Conservation (phyloP, 2,888 invertebrate species). For the Pherbina coryleti region DNA sequence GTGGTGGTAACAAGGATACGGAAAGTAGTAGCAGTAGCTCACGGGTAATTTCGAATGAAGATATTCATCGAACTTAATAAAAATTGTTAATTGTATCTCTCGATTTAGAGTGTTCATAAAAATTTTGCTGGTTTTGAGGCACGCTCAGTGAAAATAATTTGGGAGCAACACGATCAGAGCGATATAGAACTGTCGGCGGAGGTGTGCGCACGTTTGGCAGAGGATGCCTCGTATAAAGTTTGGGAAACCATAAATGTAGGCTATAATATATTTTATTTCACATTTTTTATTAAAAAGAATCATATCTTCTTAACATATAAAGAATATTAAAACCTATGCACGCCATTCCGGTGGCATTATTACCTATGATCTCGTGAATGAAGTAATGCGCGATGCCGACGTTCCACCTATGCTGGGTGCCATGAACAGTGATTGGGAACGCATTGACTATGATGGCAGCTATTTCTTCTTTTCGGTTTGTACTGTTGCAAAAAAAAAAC, state of each 20-base stretch:
- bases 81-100: not conserved
- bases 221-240: slow-evolving; percentile 68
- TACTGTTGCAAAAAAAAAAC: not conserved
- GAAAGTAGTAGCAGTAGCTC: slow-evolving; percentile 48
- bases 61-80: not conserved
- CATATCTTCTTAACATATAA: not conserved
- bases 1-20: slow-evolving; percentile 41
- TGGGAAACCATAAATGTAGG: slow-evolving; percentile 68
- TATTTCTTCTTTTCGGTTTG: slow-evolving; percentile 63
- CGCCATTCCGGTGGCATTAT: slow-evolving; percentile 67
- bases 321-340: slow-evolving; percentile 68
- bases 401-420: slow-evolving; percentile 67
- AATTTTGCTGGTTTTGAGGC: slow-evolving; percentile 65
- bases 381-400: slow-evolving; percentile 67
- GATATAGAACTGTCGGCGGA: slow-evolving; percentile 66
- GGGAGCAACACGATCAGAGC: slow-evolving; percentile 69
- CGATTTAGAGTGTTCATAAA: slow-evolving; percentile 57
- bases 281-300: no score
- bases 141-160: slow-evolving; percentile 66
- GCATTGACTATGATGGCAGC: slow-evolving; percentile 66
- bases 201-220: slow-evolving; percentile 64
- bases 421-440: slow-evolving; percentile 66
- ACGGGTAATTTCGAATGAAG: not conserved
- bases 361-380: slow-evolving; percentile 67
- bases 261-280: not conserved